A percentile compares a stretch with the other conserved stretches of the same genome.
Evolutionary conservation across 1,140 invertebrate species (phyloP).

Genomic region (Eulimnadia texana): DNA sequence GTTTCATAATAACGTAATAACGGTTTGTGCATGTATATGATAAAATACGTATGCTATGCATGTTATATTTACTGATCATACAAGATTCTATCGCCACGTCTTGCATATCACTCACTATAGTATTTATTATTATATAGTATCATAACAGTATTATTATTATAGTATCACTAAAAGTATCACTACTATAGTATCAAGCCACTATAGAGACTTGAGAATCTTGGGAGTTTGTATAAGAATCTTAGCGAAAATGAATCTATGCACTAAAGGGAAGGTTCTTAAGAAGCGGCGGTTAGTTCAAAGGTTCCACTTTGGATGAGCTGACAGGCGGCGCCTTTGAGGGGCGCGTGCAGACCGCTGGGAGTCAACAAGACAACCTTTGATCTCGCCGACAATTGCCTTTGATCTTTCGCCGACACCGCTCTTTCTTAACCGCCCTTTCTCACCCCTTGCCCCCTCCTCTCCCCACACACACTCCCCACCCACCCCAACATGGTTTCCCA

Average conservation of each 20-base stretch:
- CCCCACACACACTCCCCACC: background rate
- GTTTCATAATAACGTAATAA: too few relatives aligned
- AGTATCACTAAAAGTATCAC: too few relatives aligned
- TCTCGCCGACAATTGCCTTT: background rate
- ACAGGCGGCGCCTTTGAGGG: background rate
- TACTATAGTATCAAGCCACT: too few relatives aligned
- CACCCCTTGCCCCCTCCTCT: background rate
- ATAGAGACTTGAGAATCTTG: too few relatives aligned
- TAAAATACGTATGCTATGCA: too few relatives aligned
- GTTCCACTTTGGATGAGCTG: background rate
- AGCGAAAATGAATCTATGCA: background rate
- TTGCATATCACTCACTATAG: too few relatives aligned
- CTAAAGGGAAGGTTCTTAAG: background rate
- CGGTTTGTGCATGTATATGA: too few relatives aligned
- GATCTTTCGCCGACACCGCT: background rate
- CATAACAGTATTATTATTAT: too few relatives aligned
- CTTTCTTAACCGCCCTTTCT: background rate
- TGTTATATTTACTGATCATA: too few relatives aligned
- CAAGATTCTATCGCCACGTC: too few relatives aligned
- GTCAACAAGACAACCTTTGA: background rate
- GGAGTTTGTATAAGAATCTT: background rate
- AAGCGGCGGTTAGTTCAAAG: background rate
- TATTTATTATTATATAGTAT: too few relatives aligned
- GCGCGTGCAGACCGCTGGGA: background rate
- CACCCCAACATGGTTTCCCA: background rate